Base-by-base conservation (phyloP, 2,888 invertebrate species). In the Pristionchus arcanus region DNA sequence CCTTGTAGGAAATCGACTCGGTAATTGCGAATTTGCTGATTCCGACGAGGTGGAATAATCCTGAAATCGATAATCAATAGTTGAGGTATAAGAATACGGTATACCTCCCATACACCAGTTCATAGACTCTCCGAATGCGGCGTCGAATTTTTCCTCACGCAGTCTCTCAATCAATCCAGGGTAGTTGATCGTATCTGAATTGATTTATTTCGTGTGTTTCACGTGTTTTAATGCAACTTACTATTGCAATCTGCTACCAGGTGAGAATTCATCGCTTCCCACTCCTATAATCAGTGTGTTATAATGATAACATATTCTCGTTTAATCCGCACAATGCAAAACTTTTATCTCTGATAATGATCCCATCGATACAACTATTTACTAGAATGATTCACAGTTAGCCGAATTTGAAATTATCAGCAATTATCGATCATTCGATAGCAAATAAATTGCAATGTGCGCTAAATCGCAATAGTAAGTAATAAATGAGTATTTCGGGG, bases 121-220 rank as follows among this genome's bases (percentile, higher is more conserved):
- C 34, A 71, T 15, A 1, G 71, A 71, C 31, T 87, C 87, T 21
- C 71, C 74, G 28, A 28, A 87, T 1, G 71, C 87, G 7, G 53
- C 87, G 63, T 87, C 87, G 53, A 87, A 71, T 28, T 87, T 37
- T 28, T 87, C 87, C 9, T 28, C 31, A 5, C 71, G 28, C 49
- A 87, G n/a, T 19, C 42, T 3, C 13, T 87, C 87, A 42, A 87
- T 25, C 42, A 87, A 68, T 42, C 87, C 87, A n/a, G 87, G 87
- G 21, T 49, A 71, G 49, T 31, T 37, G 11, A 87, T 28, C 9
- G 66, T 66, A 31, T 31, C 87, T 87, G 34, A 63, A 66, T n/a
- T 2, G 21, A 55, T 5, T 25, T 77, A 3, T 37, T 49, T 15
- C 16, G 42, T 4, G 7, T 16, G 25, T 63, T 7, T 19, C 7